phyloP scores from a whole-genome alignment of 2,113 vertebrate species.

The Philantomba maxwellii region DNA sequence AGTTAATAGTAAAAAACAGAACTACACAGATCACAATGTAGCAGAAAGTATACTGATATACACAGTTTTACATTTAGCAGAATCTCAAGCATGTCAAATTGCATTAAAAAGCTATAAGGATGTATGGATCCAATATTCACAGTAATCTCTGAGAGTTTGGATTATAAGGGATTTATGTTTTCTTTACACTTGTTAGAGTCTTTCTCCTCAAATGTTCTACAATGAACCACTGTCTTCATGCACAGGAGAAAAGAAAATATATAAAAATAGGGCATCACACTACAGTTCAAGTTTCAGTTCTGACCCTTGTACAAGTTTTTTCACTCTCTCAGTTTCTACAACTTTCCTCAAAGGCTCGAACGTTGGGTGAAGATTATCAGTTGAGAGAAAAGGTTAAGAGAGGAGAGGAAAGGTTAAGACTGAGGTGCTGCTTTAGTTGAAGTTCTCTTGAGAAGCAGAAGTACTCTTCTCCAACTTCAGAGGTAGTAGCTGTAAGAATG shows the following conservation, averaged over 20 bases:
- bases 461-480: background rate
- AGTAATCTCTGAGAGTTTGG: background rate
- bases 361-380: background rate
- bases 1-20: background rate
- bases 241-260: background rate
- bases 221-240: background rate
- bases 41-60: background rate
- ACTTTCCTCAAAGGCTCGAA: background rate
- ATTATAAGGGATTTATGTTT: background rate
- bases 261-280: background rate
- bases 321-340: slow-evolving; percentile 24
- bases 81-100: background rate
- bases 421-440: background rate
- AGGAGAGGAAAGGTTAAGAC: background rate
- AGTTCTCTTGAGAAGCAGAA: background rate
- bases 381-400: background rate
- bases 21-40: background rate
- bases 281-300: background rate
- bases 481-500: background rate
- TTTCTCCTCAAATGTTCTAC: background rate
- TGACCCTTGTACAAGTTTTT: background rate
- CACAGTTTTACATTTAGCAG: background rate
- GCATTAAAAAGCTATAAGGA: background rate
- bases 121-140: background rate
- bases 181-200: background rate